Evolutionary conservation across 1,140 invertebrate genomes (phyloP).

Genomic region (Trichogramma pretiosum): DNA sequence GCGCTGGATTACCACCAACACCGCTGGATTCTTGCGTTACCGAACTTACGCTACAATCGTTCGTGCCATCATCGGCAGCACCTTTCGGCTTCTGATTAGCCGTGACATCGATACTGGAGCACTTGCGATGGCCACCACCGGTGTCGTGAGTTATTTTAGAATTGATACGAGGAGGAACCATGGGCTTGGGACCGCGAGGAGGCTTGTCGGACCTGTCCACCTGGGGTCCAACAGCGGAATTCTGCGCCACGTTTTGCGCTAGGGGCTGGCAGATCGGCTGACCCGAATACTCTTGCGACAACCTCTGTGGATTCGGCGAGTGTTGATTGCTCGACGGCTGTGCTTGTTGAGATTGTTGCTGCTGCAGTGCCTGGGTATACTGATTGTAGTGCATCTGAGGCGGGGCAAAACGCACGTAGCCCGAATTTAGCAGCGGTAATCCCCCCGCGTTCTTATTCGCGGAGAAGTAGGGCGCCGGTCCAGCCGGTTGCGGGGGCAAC

Average conservation of each 20-base stretch:
- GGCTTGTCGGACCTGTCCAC: slow-evolving; percentile 26
- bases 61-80: slow-evolving; percentile 12
- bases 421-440: slow-evolving; percentile 26
- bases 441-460: slow-evolving; percentile 27
- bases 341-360: slow-evolving; percentile 28
- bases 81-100: slow-evolving; percentile 23
- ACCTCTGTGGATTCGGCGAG: slow-evolving; percentile 39
- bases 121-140: slow-evolving; percentile 33
- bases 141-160: slow-evolving; percentile 42
- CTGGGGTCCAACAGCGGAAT: slow-evolving; percentile 27
- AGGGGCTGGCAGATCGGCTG: slow-evolving; percentile 41
- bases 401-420: slow-evolving; percentile 33
- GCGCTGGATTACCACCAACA: too few relatives aligned
- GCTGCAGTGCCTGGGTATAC: slow-evolving; percentile 38
- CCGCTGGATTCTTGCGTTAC: too few relatives aligned
- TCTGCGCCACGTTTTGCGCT: slow-evolving; percentile 42
- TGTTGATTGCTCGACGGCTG: slow-evolving; percentile 34
- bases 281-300: slow-evolving; percentile 36
- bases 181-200: slow-evolving; percentile 38
- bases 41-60: too few relatives aligned
- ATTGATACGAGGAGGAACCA: slow-evolving; percentile 40
- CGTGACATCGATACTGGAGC: slow-evolving; percentile 27
- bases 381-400: slow-evolving; percentile 34
- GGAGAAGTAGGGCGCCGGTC: slow-evolving; percentile 35
- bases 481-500: slow-evolving; percentile 34